These are phyloP conservation scores for Cichladusa arquata DNA, from an alignment of 2,113 vertebrate genomes.

Conservation along the genomic window DNA sequence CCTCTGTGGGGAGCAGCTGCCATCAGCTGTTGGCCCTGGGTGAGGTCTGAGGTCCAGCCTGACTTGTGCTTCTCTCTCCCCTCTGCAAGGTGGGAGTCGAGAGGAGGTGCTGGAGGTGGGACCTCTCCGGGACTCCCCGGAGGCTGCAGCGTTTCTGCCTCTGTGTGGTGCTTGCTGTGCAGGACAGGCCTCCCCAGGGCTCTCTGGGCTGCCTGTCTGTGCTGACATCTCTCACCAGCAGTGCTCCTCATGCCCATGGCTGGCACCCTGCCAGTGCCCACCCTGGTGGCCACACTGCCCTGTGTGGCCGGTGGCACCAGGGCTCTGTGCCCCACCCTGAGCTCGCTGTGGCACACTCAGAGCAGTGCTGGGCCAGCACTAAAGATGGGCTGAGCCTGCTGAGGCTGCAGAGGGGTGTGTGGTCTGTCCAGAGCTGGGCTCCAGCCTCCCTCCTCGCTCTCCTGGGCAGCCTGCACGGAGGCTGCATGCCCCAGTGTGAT, in stretches of 20 bases:
- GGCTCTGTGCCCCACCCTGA: fast-evolving
- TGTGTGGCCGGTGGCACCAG: background rate
- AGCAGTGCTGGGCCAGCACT: background rate
- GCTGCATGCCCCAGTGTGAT: background rate
- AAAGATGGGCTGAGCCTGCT: background rate
- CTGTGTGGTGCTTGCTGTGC: background rate
- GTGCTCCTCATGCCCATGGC: background rate
- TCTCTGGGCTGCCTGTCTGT: background rate
- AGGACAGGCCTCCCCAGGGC: background rate
- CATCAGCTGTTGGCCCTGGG: background rate
- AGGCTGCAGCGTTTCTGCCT: background rate
- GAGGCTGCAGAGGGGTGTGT: background rate
- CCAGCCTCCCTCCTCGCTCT: background rate
- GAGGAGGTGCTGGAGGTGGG: background rate
- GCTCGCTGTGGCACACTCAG: background rate
- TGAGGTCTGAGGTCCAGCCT: background rate
- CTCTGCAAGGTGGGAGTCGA: background rate
- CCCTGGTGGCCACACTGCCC: background rate
- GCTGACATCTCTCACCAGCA: background rate
- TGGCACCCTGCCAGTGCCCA: background rate
- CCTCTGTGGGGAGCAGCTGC: background rate
- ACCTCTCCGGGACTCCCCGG: fast-evolving
- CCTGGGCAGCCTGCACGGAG: background rate
- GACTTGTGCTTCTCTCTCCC: background rate
- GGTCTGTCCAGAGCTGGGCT: background rate